Percentiles rank a stretch among this genome's conserved stretches.
Evolutionary conservation across 2,113 vertebrate genomes (phyloP).

Genomic region (Pithys albifrons): DNA sequence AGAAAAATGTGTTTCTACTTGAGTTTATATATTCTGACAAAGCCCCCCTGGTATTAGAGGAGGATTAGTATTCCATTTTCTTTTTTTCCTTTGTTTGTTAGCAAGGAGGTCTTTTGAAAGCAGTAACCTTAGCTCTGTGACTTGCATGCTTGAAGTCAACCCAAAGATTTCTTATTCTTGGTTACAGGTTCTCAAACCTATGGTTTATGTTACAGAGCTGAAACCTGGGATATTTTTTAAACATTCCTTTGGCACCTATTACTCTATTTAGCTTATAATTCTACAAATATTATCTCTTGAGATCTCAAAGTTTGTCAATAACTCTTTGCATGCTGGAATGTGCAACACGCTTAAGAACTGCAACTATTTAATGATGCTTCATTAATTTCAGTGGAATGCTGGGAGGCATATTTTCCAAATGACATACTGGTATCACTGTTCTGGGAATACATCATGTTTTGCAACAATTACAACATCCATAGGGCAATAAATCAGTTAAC

Average conservation of each 20-base stretch:
- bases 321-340: constrained; percentile 24
- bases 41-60: not conserved
- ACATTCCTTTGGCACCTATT: not conserved
- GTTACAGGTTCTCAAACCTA: not conserved
- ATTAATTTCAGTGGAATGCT: constrained; percentile 51
- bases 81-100: not conserved
- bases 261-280: not conserved
- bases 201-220: not conserved
- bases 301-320: constrained; percentile 17
- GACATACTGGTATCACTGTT: constrained; percentile 43
- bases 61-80: not conserved
- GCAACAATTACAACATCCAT: constrained; percentile 52
- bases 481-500: constrained; percentile 51
- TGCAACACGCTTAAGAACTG: not conserved
- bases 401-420: constrained; percentile 56
- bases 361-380: constrained; percentile 27
- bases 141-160: not conserved
- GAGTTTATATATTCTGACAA: not conserved
- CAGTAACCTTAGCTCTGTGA: not conserved
- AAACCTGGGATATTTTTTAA: not conserved
- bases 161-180: not conserved
- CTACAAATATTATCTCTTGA: not conserved
- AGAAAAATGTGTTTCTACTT: not conserved
- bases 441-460: constrained; percentile 62
- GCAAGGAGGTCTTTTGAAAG: not conserved